Conservation (phyloP, 2,797 vertebrate genomes). For the Poeciliopsis gracilis region DNA sequence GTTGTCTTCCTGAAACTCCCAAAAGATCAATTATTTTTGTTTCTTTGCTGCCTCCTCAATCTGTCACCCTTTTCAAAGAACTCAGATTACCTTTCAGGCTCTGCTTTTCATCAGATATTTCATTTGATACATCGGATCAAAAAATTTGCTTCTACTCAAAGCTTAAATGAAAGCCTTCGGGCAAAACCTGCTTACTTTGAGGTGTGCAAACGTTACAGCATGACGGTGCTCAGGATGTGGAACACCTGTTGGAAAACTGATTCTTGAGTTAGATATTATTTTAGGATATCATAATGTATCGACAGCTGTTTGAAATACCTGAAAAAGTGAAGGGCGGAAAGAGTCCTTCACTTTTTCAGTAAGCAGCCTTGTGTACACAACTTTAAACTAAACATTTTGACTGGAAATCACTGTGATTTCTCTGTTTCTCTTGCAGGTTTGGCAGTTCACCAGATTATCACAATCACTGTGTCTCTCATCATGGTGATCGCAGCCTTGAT, state of each 20-base stretch:
- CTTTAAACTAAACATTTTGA: background rate
- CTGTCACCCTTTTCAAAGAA: slow-evolving; percentile 23
- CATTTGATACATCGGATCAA: slow-evolving; percentile 35
- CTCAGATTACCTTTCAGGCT: slow-evolving; percentile 17
- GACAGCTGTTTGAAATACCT: background rate
- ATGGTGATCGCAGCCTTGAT: slow-evolving; percentile 99
- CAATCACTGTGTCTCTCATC: slow-evolving; percentile 99
- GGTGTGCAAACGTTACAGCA: slow-evolving; percentile 3
- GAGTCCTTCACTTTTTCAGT: slow-evolving; percentile 13
- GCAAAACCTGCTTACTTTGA: slow-evolving; percentile 21
- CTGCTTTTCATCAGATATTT: slow-evolving; percentile 41
- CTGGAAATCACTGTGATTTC: background rate
- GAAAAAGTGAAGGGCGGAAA: too few species aligned
- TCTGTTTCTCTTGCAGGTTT: slow-evolving; percentile 84
- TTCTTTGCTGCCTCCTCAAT: background rate
- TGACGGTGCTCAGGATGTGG: background rate
- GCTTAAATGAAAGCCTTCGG: slow-evolving; percentile 34
- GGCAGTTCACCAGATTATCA: slow-evolving; percentile 99
- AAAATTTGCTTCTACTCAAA: slow-evolving; percentile 29
- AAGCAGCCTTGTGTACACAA: slow-evolving; percentile 2
- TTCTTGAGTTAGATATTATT: background rate
- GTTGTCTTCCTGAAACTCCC: slow-evolving; percentile 1
- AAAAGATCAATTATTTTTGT: slow-evolving; percentile 4
- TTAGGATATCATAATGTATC: background rate
- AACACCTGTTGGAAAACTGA: background rate